Percentiles rank a stretch among this genome's conserved stretches.
Evolutionary conservation across 2,797 vertebrate species (phyloP).

Genomic region (Phataginus tricuspis): DNA sequence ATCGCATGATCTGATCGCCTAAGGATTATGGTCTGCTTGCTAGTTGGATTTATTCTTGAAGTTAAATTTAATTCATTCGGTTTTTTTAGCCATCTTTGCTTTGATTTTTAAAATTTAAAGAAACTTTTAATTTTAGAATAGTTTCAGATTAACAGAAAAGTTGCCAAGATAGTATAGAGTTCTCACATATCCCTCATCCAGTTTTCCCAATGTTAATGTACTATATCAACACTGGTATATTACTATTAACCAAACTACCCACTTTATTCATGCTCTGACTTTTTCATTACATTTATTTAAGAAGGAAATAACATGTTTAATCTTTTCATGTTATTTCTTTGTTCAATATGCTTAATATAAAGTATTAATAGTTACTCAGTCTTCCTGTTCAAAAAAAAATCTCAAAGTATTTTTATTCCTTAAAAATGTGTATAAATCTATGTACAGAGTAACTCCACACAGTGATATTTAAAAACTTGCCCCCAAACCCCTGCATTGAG

Average conservation of each 20-base stretch:
- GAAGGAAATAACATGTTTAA: neutral
- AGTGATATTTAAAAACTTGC: neutral
- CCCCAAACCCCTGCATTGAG: neutral
- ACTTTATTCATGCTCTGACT: neutral
- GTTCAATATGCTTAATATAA: neutral
- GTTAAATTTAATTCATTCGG: neutral
- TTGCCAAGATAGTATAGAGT: neutral
- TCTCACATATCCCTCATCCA: neutral
- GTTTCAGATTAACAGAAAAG: neutral
- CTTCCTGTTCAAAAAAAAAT: neutral
- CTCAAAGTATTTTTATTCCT: constrained; percentile 5
- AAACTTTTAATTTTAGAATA: constrained; percentile 39
- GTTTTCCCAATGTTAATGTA: neutral
- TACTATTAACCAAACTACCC: neutral
- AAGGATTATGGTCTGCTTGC: neutral
- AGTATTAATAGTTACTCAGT: neutral
- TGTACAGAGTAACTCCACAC: neutral
- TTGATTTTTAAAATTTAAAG: neutral
- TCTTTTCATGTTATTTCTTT: neutral
- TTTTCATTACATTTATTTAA: constrained; percentile 29
- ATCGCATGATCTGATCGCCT: neutral
- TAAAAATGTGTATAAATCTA: neutral
- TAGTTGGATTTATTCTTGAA: neutral
- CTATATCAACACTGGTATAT: neutral
- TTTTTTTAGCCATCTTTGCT: neutral